Conservation (phyloP, 92 coral and sea anemone genomes). For the Montipora capitata region DNA sequence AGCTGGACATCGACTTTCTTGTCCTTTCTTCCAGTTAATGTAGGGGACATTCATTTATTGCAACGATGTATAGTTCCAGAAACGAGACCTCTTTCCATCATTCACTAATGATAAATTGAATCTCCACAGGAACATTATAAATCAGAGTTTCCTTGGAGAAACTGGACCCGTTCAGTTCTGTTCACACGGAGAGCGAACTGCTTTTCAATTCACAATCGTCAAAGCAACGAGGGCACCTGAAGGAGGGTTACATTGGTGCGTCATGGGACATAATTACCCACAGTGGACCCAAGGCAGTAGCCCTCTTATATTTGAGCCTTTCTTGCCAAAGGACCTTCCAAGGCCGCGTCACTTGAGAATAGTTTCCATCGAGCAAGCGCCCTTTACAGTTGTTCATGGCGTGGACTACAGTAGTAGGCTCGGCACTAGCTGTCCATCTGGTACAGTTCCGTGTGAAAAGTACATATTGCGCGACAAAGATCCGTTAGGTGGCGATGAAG, state of each 20-base stretch:
- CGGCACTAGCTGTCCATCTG: constrained; percentile 73
- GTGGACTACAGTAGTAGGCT: constrained; percentile 77
- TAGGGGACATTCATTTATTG: too few species aligned
- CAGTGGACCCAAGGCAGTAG: constrained; percentile 23
- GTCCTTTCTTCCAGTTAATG: too few species aligned
- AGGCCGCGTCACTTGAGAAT: constrained; percentile 83
- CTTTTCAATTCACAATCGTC: constrained; percentile 69
- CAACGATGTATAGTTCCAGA: too few species aligned
- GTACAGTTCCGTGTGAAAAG: constrained; percentile 77
- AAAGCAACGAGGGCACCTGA: constrained; percentile 31
- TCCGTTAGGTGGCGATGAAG: background rate
- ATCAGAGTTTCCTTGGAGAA: constrained; percentile 51
- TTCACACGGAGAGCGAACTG: constrained; percentile 66
- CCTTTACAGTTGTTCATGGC: constrained; percentile 79
- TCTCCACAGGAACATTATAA: constrained; percentile 57
- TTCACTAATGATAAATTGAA: too few species aligned
- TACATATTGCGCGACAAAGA: constrained; percentile 6
- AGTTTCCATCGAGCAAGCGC: constrained; percentile 81
- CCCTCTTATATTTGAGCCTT: constrained; percentile 69
- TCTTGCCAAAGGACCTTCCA: constrained; percentile 78
- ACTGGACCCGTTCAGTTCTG: constrained; percentile 83
- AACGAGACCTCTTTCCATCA: too few species aligned
- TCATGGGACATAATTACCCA: constrained; percentile 63
- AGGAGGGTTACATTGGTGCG: constrained; percentile 66
- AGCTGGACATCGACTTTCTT: too few species aligned